These are phyloP conservation scores for Trematocara stigmaticum DNA, from an alignment of 2,113 vertebrate species.

Conservation along the genomic window DNA sequence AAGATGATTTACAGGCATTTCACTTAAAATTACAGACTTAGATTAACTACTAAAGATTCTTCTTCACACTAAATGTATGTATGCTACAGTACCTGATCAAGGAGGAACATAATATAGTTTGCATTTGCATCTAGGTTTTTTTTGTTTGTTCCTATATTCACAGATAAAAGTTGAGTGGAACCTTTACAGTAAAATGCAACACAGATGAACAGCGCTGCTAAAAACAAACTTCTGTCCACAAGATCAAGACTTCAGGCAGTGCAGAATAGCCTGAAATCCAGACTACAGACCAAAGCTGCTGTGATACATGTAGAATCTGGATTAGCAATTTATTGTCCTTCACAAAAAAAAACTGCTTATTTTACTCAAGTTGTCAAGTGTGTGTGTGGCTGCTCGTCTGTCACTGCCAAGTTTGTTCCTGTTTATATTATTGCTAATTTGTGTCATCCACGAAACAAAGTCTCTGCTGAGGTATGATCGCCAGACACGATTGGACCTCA, in stretches of 20 bases:
- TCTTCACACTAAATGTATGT: neutral
- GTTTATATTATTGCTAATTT: too few relatives aligned
- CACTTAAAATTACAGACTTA: neutral
- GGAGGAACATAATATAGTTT: fast-evolving
- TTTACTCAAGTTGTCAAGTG: too few relatives aligned
- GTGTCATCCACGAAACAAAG: too few relatives aligned
- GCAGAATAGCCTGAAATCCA: neutral
- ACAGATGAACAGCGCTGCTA: neutral
- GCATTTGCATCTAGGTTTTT: neutral
- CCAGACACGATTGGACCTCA: too few relatives aligned
- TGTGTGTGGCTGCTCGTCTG: too few relatives aligned
- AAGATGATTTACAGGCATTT: constrained; percentile 40
- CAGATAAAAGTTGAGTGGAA: neutral
- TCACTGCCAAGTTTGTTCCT: too few relatives aligned
- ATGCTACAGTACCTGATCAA: neutral
- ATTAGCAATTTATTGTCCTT: neutral
- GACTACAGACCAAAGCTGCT: neutral
- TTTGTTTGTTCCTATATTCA: neutral
- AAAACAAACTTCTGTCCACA: neutral
- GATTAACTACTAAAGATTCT: neutral
- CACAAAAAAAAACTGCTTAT: fast-evolving
- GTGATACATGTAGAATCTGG: neutral
- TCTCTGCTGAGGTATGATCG: too few relatives aligned
- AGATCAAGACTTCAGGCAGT: neutral
- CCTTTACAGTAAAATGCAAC: neutral